Percentiles rank a stretch among this genome's conserved stretches.
phyloP scores from a whole-genome alignment of 2,113 vertebrate genomes.

The Hippocampus guttulatus region DNA sequence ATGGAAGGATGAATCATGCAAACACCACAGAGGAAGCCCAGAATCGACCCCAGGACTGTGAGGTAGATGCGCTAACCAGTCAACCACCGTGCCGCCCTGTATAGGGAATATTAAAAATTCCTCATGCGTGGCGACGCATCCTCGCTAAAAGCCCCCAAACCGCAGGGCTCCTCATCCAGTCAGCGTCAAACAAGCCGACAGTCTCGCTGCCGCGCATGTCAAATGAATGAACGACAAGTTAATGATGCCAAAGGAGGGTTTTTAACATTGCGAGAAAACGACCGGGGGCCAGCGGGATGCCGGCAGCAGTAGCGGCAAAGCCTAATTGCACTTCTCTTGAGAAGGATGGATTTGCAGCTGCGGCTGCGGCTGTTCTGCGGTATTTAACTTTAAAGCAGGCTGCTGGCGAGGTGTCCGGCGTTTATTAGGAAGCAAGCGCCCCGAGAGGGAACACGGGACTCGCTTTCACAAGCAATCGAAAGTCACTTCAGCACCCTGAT shows the following conservation, averaged over 20 bases:
- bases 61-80: too few relatives aligned
- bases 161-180: not conserved
- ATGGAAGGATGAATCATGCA: too few relatives aligned
- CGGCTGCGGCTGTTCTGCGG: not conserved
- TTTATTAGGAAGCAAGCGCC: not conserved
- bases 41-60: too few relatives aligned
- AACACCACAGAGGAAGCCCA: too few relatives aligned
- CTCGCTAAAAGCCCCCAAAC: not conserved
- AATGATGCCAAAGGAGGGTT: not conserved
- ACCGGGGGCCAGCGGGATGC: not conserved
- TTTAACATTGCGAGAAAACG: not conserved
- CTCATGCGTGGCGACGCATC: not conserved
- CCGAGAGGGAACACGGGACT: not conserved
- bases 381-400: not conserved
- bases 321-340: not conserved
- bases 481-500: not conserved
- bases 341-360: not conserved
- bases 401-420: not conserved
- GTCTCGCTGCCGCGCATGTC: not conserved
- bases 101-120: not conserved
- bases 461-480: conserved; percentile 21
- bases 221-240: not conserved
- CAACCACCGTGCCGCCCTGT: too few relatives aligned
- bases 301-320: not conserved
- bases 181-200: not conserved